phyloP scores from a whole-genome alignment of 2,797 vertebrate species.

The Gallinago stenura region DNA sequence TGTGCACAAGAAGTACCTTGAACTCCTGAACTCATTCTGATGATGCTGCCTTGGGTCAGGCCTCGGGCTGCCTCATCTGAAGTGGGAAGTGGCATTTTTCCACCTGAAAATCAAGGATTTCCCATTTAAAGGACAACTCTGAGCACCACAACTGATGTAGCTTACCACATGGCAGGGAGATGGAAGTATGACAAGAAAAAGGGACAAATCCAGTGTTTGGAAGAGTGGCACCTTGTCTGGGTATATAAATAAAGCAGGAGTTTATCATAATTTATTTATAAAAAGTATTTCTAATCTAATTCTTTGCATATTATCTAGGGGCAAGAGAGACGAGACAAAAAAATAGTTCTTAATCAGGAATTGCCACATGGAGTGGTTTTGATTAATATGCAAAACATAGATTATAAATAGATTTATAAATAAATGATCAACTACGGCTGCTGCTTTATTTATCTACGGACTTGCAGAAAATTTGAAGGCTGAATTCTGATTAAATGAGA shows the following conservation, averaged over 20 bases:
- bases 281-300: conserved; percentile 77
- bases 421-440: conserved; percentile 73
- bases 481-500: conserved; percentile 77
- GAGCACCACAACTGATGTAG: background rate
- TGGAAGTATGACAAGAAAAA: background rate
- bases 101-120: background rate
- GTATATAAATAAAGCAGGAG: conserved; percentile 68
- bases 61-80: background rate
- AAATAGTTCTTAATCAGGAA: conserved; percentile 63
- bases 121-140: background rate
- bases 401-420: conserved; percentile 79
- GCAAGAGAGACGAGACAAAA: conserved; percentile 33
- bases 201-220: background rate
- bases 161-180: background rate
- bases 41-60: background rate
- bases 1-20: background rate
- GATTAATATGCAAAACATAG: conserved; percentile 78
- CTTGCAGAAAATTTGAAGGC: conserved; percentile 68
- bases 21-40: background rate
- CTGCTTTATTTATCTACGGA: conserved; percentile 76
- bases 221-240: conserved; percentile 34
- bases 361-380: conserved; percentile 59
- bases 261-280: conserved; percentile 79
- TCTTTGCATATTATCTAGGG: conserved; percentile 67
- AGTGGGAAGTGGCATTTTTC: background rate